Evolutionary conservation across 1,140 invertebrate species (phyloP).

Genomic region (Colletes gigas): DNA sequence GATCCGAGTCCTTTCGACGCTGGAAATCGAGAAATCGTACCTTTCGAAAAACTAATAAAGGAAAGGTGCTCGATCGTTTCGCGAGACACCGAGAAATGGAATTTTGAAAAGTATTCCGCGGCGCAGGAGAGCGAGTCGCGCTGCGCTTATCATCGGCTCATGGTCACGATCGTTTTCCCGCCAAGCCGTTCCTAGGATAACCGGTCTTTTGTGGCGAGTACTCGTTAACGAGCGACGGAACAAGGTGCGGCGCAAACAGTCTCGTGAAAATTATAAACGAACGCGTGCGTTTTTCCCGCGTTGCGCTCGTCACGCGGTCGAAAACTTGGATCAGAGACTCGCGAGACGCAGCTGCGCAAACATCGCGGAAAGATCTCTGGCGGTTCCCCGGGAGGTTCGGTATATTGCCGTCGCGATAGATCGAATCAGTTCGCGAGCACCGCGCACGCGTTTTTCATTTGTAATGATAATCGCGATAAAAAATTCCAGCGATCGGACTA

Average conservation of each 20-base stretch:
- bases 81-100: not conserved
- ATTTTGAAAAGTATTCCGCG: not conserved
- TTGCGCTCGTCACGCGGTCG: too few relatives aligned
- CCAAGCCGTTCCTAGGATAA: not conserved
- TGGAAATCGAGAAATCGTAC: not conserved
- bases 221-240: slow-evolving; percentile 8
- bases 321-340: too few relatives aligned
- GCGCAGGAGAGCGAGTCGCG: not conserved
- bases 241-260: not conserved
- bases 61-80: too few relatives aligned
- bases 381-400: not conserved
- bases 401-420: not conserved
- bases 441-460: not conserved
- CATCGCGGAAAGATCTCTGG: too few relatives aligned
- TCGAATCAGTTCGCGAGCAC: not conserved
- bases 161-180: not conserved
- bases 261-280: not conserved
- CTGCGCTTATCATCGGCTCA: not conserved
- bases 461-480: slow-evolving; percentile 37
- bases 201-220: not conserved
- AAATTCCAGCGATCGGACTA: not conserved
- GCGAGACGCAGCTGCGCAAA: too few relatives aligned
- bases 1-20: not conserved
- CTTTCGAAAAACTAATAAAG: too few relatives aligned
- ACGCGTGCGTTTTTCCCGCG: not conserved